A percentile compares a stretch with the other conserved stretches of the same genome.
Evolutionary conservation across 1,140 invertebrate genomes (phyloP).

Genomic region (Bradysia coprophila): DNA sequence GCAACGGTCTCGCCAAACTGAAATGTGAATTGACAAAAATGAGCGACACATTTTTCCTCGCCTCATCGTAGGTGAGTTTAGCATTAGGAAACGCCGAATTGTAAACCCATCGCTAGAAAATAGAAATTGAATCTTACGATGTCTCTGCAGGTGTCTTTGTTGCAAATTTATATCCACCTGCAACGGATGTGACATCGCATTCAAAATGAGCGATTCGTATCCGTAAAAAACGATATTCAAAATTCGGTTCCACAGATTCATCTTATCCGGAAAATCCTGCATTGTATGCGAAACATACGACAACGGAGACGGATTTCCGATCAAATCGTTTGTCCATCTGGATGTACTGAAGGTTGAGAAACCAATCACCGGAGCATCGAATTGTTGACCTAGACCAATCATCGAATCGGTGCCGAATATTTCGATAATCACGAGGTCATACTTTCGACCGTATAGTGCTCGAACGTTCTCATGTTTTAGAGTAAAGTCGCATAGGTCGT

Average conservation of each 20-base stretch:
- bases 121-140: conserved; percentile 11
- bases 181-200: conserved; percentile 9
- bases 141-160: background rate
- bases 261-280: background rate
- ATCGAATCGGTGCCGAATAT: conserved; percentile 17
- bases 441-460: conserved; percentile 11
- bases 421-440: conserved; percentile 18
- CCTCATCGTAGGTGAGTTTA: too few relatives aligned
- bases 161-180: conserved; percentile 10
- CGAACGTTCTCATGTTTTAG: too few relatives aligned
- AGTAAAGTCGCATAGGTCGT: background rate
- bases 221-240: background rate
- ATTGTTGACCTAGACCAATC: conserved; percentile 17
- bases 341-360: conserved; percentile 17
- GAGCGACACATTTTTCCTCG: too few relatives aligned
- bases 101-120: too few relatives aligned
- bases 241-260: background rate
- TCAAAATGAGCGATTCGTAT: background rate
- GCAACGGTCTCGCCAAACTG: too few relatives aligned
- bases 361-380: conserved; percentile 18
- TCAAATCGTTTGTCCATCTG: conserved; percentile 7
- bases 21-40: too few relatives aligned
- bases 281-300: background rate
- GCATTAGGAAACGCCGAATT: too few relatives aligned
- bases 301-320: conserved; percentile 17